phyloP scores from a whole-genome alignment of 2,113 vertebrate genomes.

The Psittacula cyanocephala region DNA sequence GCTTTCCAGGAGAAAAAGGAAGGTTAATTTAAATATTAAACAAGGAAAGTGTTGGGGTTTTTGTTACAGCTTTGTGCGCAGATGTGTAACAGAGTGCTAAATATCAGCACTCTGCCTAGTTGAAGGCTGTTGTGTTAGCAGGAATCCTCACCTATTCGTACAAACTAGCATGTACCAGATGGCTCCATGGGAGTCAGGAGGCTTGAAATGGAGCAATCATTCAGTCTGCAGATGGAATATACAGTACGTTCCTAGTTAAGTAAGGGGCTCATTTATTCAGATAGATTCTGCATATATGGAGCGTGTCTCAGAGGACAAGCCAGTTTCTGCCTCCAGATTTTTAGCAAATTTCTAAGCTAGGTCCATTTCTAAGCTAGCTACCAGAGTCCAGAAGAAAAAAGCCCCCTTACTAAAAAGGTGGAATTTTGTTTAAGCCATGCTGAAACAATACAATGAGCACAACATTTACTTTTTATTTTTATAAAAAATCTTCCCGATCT shows the following conservation, averaged over 20 bases:
- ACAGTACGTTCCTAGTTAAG: conserved; percentile 70
- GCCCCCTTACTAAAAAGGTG: neutral
- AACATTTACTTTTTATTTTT: neutral
- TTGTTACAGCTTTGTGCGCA: conserved; percentile 50
- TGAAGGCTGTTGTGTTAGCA: conserved; percentile 70
- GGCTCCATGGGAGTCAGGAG: conserved; percentile 75
- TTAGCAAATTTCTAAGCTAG: conserved; percentile 44
- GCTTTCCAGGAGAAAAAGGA: conserved; percentile 49
- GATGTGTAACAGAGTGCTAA: conserved; percentile 67
- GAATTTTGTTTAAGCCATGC: neutral
- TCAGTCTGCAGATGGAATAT: conserved; percentile 75
- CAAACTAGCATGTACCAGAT: conserved; percentile 67
- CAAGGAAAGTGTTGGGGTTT: conserved; percentile 11
- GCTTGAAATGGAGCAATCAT: conserved; percentile 76
- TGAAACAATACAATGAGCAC: neutral
- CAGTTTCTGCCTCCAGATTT: conserved; percentile 57
- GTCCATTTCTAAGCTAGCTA: conserved; percentile 8
- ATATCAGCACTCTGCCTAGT: conserved; percentile 58
- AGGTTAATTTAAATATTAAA: conserved; percentile 61
- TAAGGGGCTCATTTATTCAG: conserved; percentile 76
- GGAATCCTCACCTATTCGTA: conserved; percentile 69
- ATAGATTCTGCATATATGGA: conserved; percentile 69
- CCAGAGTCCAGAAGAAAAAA: neutral
- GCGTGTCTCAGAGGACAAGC: conserved; percentile 55
- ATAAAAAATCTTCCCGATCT: neutral